Percentiles rank a stretch among this genome's conserved stretches.
These are phyloP conservation scores for Fopius arisanus DNA, from an alignment of 1,140 invertebrate species.

Conservation along the genomic window DNA sequence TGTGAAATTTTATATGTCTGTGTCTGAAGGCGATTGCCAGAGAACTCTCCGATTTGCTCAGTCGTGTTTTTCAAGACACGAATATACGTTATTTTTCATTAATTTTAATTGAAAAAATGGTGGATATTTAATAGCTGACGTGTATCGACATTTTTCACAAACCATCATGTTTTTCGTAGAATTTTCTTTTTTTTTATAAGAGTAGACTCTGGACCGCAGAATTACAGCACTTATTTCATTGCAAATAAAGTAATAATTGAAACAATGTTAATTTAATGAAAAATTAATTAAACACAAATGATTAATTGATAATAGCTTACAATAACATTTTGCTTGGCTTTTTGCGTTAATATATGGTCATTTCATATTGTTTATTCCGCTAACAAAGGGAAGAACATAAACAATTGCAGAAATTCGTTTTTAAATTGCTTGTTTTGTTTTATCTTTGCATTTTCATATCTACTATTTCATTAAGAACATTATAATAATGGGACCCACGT, in stretches of 20 bases:
- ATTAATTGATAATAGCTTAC: slow-evolving; percentile 24
- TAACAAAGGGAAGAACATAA: slow-evolving; percentile 48
- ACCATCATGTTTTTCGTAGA: not conserved
- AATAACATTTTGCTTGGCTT: slow-evolving; percentile 24
- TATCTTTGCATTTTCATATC: slow-evolving; percentile 50
- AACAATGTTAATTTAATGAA: not conserved
- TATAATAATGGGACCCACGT: slow-evolving; percentile 57
- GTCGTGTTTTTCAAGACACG: not conserved
- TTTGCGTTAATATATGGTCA: slow-evolving; percentile 36
- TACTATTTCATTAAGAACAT: slow-evolving; percentile 62
- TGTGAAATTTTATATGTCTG: not conserved
- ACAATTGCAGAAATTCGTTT: slow-evolving; percentile 48
- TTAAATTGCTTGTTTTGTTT: slow-evolving; percentile 39
- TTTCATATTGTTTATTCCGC: slow-evolving; percentile 44
- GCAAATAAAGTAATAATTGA: slow-evolving; percentile 7
- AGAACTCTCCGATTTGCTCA: slow-evolving; percentile 1
- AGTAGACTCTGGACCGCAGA: slow-evolving; percentile 13
- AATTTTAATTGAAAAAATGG: not conserved
- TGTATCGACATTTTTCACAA: slow-evolving; percentile 2
- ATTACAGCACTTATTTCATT: not conserved
- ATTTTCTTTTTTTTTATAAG: not conserved
- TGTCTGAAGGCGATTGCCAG: slow-evolving; percentile 8
- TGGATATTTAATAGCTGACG: not conserved
- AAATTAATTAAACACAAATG: slow-evolving; percentile 15
- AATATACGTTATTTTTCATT: not conserved